Conservation (phyloP, 2,797 vertebrate species). For the Clarias fuscus region DNA sequence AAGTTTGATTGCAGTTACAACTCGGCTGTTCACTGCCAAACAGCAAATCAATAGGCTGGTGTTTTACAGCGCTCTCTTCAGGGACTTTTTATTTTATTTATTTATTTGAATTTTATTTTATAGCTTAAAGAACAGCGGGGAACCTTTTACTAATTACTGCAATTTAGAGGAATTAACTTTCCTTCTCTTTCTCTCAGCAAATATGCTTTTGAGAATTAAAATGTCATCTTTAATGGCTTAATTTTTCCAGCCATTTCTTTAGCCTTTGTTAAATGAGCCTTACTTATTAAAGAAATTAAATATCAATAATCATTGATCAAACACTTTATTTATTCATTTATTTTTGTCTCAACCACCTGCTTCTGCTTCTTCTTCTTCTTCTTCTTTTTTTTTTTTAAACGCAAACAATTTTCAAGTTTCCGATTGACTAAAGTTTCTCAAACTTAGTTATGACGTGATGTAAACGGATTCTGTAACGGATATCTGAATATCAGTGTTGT, state of each 20-base stretch:
- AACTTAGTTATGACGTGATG: neutral
- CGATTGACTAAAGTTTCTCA: neutral
- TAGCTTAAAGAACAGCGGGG: constrained; percentile 43
- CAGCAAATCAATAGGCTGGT: constrained; percentile 26
- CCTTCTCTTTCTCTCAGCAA: constrained; percentile 49
- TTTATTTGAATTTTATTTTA: too few species aligned
- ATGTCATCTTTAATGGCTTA: constrained; percentile 69
- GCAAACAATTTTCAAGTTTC: neutral
- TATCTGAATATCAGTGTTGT: neutral
- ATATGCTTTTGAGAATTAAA: constrained; percentile 66
- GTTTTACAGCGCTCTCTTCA: constrained; percentile 56
- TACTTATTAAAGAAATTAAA: neutral
- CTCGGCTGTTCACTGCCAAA: neutral
- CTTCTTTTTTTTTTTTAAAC: neutral
- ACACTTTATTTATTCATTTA: neutral
- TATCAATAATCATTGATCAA: neutral
- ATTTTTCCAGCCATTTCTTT: neutral
- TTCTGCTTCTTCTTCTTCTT: neutral
- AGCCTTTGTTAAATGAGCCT: neutral
- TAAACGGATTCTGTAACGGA: neutral
- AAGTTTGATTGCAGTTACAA: neutral
- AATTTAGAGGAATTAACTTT: constrained; percentile 71
- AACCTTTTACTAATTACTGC: constrained; percentile 69
- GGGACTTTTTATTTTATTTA: constrained; percentile 65
- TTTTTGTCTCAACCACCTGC: neutral